Base-by-base conservation (phyloP, 2,888 invertebrate genomes). In the Panzeria rudis region DNA sequence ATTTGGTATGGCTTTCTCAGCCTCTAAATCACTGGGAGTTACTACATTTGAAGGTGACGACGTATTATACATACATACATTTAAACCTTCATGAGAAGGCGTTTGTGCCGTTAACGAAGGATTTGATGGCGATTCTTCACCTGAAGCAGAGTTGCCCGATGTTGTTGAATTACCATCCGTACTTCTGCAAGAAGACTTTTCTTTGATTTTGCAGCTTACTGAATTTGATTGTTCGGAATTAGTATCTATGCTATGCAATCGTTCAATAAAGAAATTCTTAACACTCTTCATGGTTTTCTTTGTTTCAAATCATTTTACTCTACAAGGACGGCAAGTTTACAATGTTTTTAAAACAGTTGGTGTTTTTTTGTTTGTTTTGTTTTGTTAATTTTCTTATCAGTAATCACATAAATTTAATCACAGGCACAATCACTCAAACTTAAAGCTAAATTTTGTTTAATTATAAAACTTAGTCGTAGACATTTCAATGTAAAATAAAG, bases 261-360 rank as follows among this genome's bases (percentile, higher is more conserved):
- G 92, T 81, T 92, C 92, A 86, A 89, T 90, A 73, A 92, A 90
- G 87, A 92, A 92, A 87, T 92, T 91, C 87, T 90, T 91, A 13
- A 92, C 92, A 88, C 92, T 92, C 86, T 91, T 92, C 92, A 92
- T 92, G 59, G 61, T 84, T 73, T 17, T 7, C 15, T 13, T 35
- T 50, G 20, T 29, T 32, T 68, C 75, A 29, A 35, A 35, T 4
- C 38, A 69, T 77, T 47, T n/a, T 47, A 20, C 71, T 13, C 68
- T 20, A 64, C 17, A 13, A 41, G 80, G 84, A 84, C 84, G 84
- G 80, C 61, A 56, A 41, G n/a, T 35, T 62, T 3, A 47, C 6
- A 3, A 38, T 38, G 38, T 38, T 38, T 69, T 69, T 62, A 61
- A 23, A 54, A 61, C 29, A 66, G 52, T 44, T 84, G 80, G 62